Evolutionary conservation across 2,113 vertebrate species (phyloP).

Genomic region (Xyliphius kryptos): DNA sequence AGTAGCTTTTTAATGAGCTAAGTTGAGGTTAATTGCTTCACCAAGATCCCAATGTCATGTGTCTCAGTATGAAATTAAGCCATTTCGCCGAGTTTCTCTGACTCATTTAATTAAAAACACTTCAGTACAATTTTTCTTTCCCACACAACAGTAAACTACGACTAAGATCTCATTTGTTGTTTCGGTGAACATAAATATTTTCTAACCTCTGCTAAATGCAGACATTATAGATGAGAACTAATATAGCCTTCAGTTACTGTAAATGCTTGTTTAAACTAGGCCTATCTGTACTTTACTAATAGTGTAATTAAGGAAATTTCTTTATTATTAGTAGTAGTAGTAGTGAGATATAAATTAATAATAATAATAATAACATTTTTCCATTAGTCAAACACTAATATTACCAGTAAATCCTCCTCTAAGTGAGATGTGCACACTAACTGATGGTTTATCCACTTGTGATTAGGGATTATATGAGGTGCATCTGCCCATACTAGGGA

Average conservation of each 20-base stretch:
- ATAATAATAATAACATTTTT: too few relatives aligned
- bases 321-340: too few relatives aligned
- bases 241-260: too few relatives aligned
- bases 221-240: too few relatives aligned
- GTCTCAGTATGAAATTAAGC: slow-evolving; percentile 68
- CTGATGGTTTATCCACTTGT: slow-evolving; percentile 60
- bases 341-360: too few relatives aligned
- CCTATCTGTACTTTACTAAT: too few relatives aligned
- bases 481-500: slow-evolving; percentile 62
- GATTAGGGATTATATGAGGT: slow-evolving; percentile 60
- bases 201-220: too few relatives aligned
- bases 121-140: slow-evolving; percentile 63
- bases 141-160: slow-evolving; percentile 30
- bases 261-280: too few relatives aligned
- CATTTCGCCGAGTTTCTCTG: slow-evolving; percentile 64
- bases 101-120: slow-evolving; percentile 71
- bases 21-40: slow-evolving; percentile 71
- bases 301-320: too few relatives aligned
- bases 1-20: slow-evolving; percentile 72
- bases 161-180: slow-evolving; percentile 22
- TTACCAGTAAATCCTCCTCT: too few relatives aligned
- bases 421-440: too few relatives aligned
- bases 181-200: slow-evolving; percentile 22
- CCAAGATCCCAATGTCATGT: slow-evolving; percentile 66
- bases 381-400: too few relatives aligned